These are phyloP conservation scores for Drosophila serrata DNA, from an alignment of 1,140 invertebrate species.

Conservation along the genomic window DNA sequence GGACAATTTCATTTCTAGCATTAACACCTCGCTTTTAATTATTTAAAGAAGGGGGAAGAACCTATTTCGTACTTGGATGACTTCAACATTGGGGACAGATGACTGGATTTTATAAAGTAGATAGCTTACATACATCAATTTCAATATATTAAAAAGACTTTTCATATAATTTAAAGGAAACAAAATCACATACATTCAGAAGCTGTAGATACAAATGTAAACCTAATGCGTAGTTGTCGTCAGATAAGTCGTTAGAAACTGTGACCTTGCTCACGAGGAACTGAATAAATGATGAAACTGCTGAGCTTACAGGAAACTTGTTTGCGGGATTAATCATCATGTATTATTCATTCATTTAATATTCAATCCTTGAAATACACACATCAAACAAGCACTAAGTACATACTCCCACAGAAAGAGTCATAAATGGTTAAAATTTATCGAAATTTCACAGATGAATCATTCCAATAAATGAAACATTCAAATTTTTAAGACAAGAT, in stretches of 20 bases:
- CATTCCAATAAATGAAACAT: neutral
- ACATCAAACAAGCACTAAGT: neutral
- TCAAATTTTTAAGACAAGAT: neutral
- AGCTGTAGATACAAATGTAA: neutral
- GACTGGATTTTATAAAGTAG: too few species aligned
- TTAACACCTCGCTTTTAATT: neutral
- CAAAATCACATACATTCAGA: neutral
- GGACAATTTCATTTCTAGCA: neutral
- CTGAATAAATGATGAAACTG: neutral
- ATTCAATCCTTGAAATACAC: slow-evolving; percentile 19
- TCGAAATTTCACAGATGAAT: neutral
- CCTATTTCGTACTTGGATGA: neutral
- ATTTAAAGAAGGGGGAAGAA: neutral
- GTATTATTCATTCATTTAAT: slow-evolving; percentile 15
- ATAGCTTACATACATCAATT: neutral
- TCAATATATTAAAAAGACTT: too few species aligned
- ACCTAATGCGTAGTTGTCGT: slow-evolving; percentile 2
- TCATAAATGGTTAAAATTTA: too few species aligned
- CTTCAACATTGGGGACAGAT: neutral
- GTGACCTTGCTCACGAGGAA: slow-evolving; percentile 5
- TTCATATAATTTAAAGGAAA: neutral
- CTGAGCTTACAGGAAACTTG: slow-evolving; percentile 1
- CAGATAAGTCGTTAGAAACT: slow-evolving; percentile 3
- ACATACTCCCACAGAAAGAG: slow-evolving; percentile 1
- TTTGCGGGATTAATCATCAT: slow-evolving; percentile 17